Evolutionary conservation across 2,888 invertebrate species (phyloP), one percentile per base, ranked within the genome.

Genomic region (Eupithecia tripunctaria): DNA sequence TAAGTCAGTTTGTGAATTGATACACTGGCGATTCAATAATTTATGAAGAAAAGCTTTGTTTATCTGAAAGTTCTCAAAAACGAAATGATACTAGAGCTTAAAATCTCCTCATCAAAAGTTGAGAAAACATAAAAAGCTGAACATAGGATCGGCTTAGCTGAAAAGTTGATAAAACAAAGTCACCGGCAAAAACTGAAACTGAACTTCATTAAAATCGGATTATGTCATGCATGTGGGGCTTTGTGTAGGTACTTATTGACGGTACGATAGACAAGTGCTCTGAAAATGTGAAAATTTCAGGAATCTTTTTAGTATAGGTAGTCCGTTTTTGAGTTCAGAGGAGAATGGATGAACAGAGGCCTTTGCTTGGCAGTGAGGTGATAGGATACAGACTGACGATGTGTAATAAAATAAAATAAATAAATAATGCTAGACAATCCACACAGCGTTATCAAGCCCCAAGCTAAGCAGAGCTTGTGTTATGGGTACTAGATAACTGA

Each of bases 191-290:
- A 67, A 59, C 64, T 43, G 66, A 51, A 70, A 71, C 71, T 70
- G 70, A 68, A 77, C 78, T 78, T 78, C 78, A 78, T 78, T 78
- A 78, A 78, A 78, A 78, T 73, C 73, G 77, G 77, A 77, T 78
- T 76, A 76, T 64, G 62, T 65, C 69, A 64, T 72, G 69, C 62
- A 64, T 60, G 65, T 29, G 41, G 2, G 32, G 59, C 36, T 70
- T 18, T 64, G 56, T 56, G n/a, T 59, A 66, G 25, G n/a, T 43
- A 66, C 25, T 43, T 41, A 65, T 36, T 32, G 25, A 56, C 69
- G 47, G 36, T 65, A 21, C 64, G 64, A 21, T 36, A 21, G 38
- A 12, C n/a, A 29, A 63, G 64, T 59, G 59, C 41, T 59, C 67
- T 68, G 67, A 64, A 63, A 63, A 29, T 63, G n/a, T n/a, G n/a